Conservation (phyloP, 2,113 vertebrate species). For the Hemiscyllium ocellatum region DNA sequence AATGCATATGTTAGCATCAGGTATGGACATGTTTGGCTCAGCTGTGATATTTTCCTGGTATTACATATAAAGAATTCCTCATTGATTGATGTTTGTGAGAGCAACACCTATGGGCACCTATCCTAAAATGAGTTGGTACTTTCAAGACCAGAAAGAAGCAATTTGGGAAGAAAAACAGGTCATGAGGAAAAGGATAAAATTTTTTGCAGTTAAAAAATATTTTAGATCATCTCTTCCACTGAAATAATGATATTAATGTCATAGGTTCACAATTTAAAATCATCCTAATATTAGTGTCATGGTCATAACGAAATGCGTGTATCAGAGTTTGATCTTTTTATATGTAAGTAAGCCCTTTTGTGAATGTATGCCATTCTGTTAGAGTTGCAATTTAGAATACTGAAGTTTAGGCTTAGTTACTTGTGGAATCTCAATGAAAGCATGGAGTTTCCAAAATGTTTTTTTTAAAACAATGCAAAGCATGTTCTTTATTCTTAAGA, state of each 20-base stretch:
- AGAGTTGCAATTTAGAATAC: not conserved
- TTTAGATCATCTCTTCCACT: not conserved
- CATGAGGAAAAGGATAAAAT: not conserved
- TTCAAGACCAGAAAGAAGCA: not conserved
- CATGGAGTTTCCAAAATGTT: slow-evolving; percentile 19
- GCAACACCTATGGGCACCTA: not conserved
- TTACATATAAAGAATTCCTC: not conserved
- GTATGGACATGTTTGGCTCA: not conserved
- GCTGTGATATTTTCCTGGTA: not conserved
- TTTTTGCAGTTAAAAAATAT: not conserved
- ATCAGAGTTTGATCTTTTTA: not conserved
- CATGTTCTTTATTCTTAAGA: slow-evolving; percentile 17
- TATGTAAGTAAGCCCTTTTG: not conserved
- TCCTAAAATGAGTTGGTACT: not conserved
- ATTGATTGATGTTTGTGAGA: not conserved
- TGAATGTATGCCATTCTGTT: slow-evolving; percentile 17
- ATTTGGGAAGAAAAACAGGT: not conserved
- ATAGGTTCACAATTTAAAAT: not conserved
- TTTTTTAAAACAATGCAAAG: not conserved
- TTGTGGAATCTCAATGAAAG: not conserved
- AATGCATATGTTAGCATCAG: not conserved
- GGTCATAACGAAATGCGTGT: not conserved
- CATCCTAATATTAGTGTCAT: not conserved
- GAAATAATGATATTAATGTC: not conserved
- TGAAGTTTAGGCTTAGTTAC: not conserved